Base-by-base conservation (phyloP, 2,888 invertebrate genomes). In the Lasioglossum morio region DNA sequence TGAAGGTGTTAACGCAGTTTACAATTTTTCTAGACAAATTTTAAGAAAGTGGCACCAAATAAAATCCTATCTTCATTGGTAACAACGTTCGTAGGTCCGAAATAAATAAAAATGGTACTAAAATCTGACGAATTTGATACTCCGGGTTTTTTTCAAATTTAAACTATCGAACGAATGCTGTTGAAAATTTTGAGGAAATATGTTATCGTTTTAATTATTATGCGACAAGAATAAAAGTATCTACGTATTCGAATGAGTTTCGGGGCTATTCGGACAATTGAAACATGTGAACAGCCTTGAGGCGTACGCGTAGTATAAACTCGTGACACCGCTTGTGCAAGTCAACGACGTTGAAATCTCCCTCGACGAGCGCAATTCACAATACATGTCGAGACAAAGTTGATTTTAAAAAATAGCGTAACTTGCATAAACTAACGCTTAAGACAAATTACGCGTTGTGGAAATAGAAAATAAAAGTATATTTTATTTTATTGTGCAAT, bases 281-380 rank as follows among this genome's bases (percentile, higher is more conserved):
- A 69, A 69, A 12, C 69, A 69, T 37, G 69, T n/a, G 37, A 37
- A 69, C 37, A 37, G 23, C 34, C 69, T 23, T 69, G 23, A 69
- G 23, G 37, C 37, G n/a, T 2, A 34, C 19, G 46, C 30, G 37
- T 23, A 16, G 37, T 23, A 16, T 66, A 30, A 30, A 16, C 43
- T 37, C 53, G 72, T 70, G 37, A 76, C 75, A 72, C 72, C 81
- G 81, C 83, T 66, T 66, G 72, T 76, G 77, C 66, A 48, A 48
- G 48, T 72, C 48, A 12, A 23, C 66, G 19, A 12, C 82, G 73
- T 82, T 72, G 48, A 83, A 75, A 40, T 83, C 83, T 83, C 83
- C 63, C 34, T 23, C 14, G 30, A 4, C 66, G n/a, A 34, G 7
- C 60, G 43, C 40, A 4, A 19, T 60, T 16, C 23, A n/a, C 8